Evolutionary conservation across 2,797 vertebrate genomes (phyloP).

Genomic region (Odontamblyopus rebecca): DNA sequence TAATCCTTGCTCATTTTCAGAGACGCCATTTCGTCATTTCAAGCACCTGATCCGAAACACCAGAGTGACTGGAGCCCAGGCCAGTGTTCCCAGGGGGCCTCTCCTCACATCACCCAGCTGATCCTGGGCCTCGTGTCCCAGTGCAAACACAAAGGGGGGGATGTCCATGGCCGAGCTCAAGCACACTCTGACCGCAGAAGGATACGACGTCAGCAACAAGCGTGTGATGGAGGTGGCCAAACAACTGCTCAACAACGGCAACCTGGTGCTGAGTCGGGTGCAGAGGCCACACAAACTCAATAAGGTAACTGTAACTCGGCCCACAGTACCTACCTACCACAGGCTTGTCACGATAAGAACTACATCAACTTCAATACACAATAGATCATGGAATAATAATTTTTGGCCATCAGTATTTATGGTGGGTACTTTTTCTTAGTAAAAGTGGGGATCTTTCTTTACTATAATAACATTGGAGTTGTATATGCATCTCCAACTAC

Average conservation of each 20-base stretch:
- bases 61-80: neutral
- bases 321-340: too few relatives aligned
- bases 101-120: conserved; percentile 15
- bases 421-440: too few relatives aligned
- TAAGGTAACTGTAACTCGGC: conserved; percentile 21
- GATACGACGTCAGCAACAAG: conserved; percentile 32
- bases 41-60: conserved; percentile 34
- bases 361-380: too few relatives aligned
- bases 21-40: conserved; percentile 44
- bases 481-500: too few relatives aligned
- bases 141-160: conserved; percentile 32
- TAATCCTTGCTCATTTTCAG: conserved; percentile 27
- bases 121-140: conserved; percentile 39
- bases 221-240: conserved; percentile 19
- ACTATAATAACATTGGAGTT: too few relatives aligned
- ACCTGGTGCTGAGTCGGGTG: conserved; percentile 16
- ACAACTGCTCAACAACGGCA: conserved; percentile 19
- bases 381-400: too few relatives aligned
- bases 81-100: neutral
- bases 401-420: too few relatives aligned
- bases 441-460: too few relatives aligned
- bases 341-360: too few relatives aligned
- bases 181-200: conserved; percentile 39
- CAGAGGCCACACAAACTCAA: conserved; percentile 21
- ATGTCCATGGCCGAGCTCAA: conserved; percentile 58